Evolutionary conservation across 2,888 invertebrate species (phyloP).

Genomic region (Tribolium freemani): DNA sequence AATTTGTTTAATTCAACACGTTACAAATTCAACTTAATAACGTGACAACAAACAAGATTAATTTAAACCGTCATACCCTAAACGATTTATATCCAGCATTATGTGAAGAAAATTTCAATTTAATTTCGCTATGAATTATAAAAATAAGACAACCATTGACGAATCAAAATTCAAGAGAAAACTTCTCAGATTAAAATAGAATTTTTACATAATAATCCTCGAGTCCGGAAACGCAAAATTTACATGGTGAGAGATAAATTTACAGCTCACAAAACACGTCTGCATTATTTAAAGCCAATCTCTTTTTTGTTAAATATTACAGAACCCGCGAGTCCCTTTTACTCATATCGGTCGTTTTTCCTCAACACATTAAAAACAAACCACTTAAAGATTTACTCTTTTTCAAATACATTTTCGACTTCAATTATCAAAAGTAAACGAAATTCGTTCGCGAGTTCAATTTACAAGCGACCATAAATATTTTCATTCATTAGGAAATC

Average conservation of each 20-base stretch:
- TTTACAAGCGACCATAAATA: neutral
- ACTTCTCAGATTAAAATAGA: neutral
- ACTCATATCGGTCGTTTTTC: neutral
- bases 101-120: neutral
- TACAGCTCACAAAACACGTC: constrained; percentile 5
- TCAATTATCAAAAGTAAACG: neutral
- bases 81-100: constrained; percentile 15
- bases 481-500: neutral
- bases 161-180: neutral
- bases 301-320: constrained; percentile 33
- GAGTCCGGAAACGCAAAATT: neutral
- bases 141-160: neutral
- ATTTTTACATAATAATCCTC: constrained; percentile 12
- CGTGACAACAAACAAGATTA: constrained; percentile 18
- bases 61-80: constrained; percentile 11
- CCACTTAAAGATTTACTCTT: constrained; percentile 1
- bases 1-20: constrained; percentile 5
- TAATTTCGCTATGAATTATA: constrained; percentile 17
- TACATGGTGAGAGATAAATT: constrained; percentile 9
- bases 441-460: neutral
- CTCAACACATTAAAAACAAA: constrained; percentile 4
- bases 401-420: neutral
- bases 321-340: constrained; percentile 4
- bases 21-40: constrained; percentile 26
- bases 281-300: constrained; percentile 37